Conservation (phyloP, 2,113 vertebrate species). For the Clarias batrachus region DNA sequence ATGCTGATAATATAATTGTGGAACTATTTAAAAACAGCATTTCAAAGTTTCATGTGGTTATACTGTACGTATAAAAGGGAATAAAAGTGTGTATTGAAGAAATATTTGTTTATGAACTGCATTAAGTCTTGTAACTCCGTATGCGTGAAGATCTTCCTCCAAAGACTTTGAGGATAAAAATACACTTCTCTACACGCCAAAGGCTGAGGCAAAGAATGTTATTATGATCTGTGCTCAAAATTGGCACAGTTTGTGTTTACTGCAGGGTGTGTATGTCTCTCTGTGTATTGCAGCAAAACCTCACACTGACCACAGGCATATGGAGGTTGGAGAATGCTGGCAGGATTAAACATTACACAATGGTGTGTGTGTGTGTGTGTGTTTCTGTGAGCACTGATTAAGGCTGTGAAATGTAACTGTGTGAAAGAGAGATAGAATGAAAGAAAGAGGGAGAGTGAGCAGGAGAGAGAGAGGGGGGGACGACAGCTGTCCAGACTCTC, state of each 20-base stretch:
- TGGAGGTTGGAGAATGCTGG: slow-evolving; percentile 22
- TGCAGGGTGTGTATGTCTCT: slow-evolving; percentile 25
- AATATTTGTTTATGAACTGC: neutral
- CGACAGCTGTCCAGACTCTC: slow-evolving; percentile 41
- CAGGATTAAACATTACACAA: slow-evolving; percentile 20
- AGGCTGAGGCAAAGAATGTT: neutral
- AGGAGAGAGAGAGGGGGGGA: neutral
- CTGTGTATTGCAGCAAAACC: neutral
- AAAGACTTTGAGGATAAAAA: neutral
- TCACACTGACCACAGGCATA: slow-evolving; percentile 30
- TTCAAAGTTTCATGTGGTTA: neutral
- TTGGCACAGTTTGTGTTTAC: slow-evolving; percentile 17
- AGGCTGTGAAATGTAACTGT: neutral
- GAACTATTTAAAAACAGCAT: neutral
- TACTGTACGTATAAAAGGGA: neutral
- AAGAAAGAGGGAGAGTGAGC: neutral
- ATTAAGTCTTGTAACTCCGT: neutral
- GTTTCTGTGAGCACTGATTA: slow-evolving; percentile 3
- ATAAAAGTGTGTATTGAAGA: neutral
- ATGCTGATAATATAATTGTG: neutral
- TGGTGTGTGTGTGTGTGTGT: slow-evolving; percentile 12
- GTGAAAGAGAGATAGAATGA: neutral
- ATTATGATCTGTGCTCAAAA: neutral
- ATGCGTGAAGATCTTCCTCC: neutral
- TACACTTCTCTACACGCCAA: neutral